Base-by-base conservation (phyloP, 1,140 invertebrate species). In the Diachasma alloeum region DNA sequence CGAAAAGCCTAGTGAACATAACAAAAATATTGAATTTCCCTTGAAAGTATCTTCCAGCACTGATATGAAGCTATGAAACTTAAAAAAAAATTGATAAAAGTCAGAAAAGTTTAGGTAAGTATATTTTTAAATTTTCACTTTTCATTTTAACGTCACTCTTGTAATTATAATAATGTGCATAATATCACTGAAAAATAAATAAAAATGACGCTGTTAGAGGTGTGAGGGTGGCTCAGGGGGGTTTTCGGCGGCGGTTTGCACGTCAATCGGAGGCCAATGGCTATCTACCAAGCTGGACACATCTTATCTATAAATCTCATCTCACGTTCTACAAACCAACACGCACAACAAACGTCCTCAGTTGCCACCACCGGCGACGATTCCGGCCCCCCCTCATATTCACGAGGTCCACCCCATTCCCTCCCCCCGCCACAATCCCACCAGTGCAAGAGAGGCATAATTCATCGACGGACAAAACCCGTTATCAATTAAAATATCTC, bases 231-330 rank as follows among this genome's bases (percentile, higher is more conserved):
- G 22, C 9, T 9, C 10, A 24, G 53, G 19, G 53, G 53, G 53
- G 11, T 5, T 22, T 63, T 63, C 8, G 59, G 59, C 19, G 59
- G 3, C 0, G 59, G 59, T 63, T 63, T 13, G 59, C 59, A 26
- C 36, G 66, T 68, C 36, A 36, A 68, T 68, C 36, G 46, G 42
- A 36, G 81, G 81, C 79, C 80, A 84, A 84, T 82, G 82, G 84
- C 83, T 85, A 86, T 86, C 85, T 84, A 79, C 82, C 79, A 72
- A 74, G 56, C 15, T 76, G 83, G 81, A 84, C 85, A 83, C 83
- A 86, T 86, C 85, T 86, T 86, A 86, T 86, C 85, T 6, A 67
- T 36, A 74, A 73, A 86, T 86, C 85, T 85, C 76, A 86, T 86
- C 84, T 74, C 83, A 39, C 70, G 67, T 75, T 82, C 83, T 83